Evolutionary conservation across 2,113 vertebrate species (phyloP), one percentile per base, ranked within the genome.

Genomic region (Pteronura brasiliensis): DNA sequence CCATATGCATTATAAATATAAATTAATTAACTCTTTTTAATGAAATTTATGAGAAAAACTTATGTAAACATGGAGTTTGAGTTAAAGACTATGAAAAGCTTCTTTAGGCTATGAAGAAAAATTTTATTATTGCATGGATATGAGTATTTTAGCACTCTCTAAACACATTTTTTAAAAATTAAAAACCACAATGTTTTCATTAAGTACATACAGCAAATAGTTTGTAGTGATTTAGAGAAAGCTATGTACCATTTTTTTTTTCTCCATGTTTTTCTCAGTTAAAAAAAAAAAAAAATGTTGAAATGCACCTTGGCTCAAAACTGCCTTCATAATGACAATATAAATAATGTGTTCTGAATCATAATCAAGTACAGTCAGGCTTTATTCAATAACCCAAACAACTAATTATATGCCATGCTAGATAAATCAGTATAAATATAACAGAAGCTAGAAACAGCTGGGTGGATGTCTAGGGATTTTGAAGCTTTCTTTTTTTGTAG

Each of bases 341-440:
- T 80, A 98, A 97, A 97, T 96, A 97, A 97, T 96, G 67, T 96
- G 77, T 83, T 94, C 61, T 89, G 88, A 98, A 97, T 97, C 71
- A 87, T 95, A 97, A 96, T 95, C 93, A 91, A 76, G 69, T 95
- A 86, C 21, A 97, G 93, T 81, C 96, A 96, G 86, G 42, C 42
- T 97, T 97, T 77, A 96, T 95, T 97, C 92, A 86, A 55, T 96
- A 97, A 95, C 82, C 88, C 93, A 89, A 93, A 97, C 95, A 97
- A 92, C 91, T 97, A 97, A 97, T 98, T 97, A 97, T 69, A 80
- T 97, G 96, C 42, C 96, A 97, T 87, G 85, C 94, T 97, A 98
- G 88, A 97, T 97, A 96, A 98, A 97, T 97, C 94, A 95, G 88
- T 96, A 71, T 76, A 97, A 96, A 84, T 96, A 72, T 79, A 97